phyloP scores from a whole-genome alignment of 1,140 invertebrate genomes.

The Leptopilina boulardi region DNA sequence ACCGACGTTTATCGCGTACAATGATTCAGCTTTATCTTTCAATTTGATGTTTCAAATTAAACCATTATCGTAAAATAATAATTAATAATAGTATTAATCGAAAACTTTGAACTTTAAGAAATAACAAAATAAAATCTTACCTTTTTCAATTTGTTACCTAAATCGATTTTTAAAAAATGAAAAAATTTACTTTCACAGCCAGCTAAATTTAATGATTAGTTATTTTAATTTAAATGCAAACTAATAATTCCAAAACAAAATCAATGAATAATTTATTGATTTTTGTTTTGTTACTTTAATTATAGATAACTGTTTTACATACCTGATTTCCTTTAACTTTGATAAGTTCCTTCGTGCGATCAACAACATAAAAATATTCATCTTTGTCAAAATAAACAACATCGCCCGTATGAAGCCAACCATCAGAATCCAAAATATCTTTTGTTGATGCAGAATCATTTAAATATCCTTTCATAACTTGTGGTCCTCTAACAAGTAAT shows the following conservation, averaged over 20 bases:
- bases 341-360: conserved; percentile 91
- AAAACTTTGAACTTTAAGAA: background rate
- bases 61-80: background rate
- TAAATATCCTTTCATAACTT: conserved; percentile 84
- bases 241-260: no score
- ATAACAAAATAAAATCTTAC: conserved; percentile 9
- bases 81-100: background rate
- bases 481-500: conserved; percentile 82
- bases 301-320: conserved; percentile 45
- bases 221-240: no score
- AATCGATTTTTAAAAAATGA: background rate
- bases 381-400: conserved; percentile 86
- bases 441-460: conserved; percentile 81
- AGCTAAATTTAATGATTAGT: no score
- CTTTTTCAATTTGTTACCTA: background rate
- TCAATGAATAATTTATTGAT: no score
- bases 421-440: conserved; percentile 80
- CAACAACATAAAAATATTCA: conserved; percentile 85
- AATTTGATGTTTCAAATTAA: background rate
- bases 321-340: conserved; percentile 93
- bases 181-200: background rate
- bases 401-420: conserved; percentile 89
- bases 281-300: background rate
- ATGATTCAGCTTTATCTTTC: background rate
- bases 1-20: background rate